A percentile compares a stretch with the other conserved stretches of the same genome.
Evolutionary conservation across 2,113 vertebrate genomes (phyloP).

Genomic region (Grammomys surdaster): DNA sequence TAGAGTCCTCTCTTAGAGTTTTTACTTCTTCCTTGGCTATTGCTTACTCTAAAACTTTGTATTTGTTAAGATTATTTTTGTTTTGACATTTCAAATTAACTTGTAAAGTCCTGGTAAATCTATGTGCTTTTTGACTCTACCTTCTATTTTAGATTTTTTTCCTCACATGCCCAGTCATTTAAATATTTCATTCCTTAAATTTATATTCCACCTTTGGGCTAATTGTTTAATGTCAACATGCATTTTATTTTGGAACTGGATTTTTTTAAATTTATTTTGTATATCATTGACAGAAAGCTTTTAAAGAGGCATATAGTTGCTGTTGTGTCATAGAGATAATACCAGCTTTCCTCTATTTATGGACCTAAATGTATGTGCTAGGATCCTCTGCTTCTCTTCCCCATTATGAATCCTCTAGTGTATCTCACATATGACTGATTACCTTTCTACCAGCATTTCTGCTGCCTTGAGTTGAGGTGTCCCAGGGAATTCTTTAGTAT

Average conservation of each 20-base stretch:
- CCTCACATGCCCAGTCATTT: conserved; percentile 9
- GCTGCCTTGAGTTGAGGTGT: not conserved
- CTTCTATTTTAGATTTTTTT: conserved; percentile 59
- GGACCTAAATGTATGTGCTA: not conserved
- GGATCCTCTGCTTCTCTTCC: not conserved
- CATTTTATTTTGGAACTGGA: conserved; percentile 44
- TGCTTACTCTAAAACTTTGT: not conserved
- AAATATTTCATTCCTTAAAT: conserved; percentile 14
- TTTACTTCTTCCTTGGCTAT: not conserved
- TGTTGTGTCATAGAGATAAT: not conserved
- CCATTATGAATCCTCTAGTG: not conserved
- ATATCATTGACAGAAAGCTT: not conserved
- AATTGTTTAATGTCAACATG: conserved; percentile 38
- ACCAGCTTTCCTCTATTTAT: not conserved
- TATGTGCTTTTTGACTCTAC: conserved; percentile 17
- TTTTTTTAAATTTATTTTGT: conserved; percentile 57
- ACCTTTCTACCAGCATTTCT: not conserved
- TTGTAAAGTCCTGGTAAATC: conserved; percentile 52
- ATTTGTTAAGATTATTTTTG: not conserved
- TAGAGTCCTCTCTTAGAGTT: not conserved
- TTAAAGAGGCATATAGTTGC: not conserved
- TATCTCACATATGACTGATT: not conserved
- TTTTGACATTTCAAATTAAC: conserved; percentile 61
- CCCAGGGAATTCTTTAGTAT: not conserved
- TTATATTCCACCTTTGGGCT: conserved; percentile 34